Evolutionary conservation across 2,797 vertebrate genomes (phyloP).

Genomic region (Crypturellus tataupa): DNA sequence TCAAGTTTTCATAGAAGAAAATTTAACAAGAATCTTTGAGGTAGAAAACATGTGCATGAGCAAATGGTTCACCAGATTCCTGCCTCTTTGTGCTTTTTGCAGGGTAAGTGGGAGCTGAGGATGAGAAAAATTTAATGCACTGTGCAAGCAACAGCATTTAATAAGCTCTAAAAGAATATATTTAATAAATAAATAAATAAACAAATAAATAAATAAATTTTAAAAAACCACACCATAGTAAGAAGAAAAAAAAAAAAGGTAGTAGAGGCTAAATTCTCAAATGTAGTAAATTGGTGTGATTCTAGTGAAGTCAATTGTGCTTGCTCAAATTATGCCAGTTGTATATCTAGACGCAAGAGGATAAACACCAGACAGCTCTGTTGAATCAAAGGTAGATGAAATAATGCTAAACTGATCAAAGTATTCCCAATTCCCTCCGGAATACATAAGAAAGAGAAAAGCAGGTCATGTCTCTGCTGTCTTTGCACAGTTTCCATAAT

Average conservation of each 20-base stretch:
- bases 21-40: not conserved
- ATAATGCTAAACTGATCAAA: not conserved
- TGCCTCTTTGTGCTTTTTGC: not conserved
- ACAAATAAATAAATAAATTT: not conserved
- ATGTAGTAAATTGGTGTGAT: not conserved
- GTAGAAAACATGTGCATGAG: not conserved
- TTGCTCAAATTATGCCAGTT: not conserved
- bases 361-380: not conserved
- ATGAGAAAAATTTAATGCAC: not conserved
- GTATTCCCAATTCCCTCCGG: not conserved
- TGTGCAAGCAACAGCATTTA: not conserved
- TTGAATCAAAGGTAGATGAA: not conserved
- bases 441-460: not conserved
- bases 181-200: not conserved
- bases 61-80: not conserved
- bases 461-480: not conserved
- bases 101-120: not conserved
- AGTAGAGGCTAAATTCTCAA: not conserved
- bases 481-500: constrained; percentile 31
- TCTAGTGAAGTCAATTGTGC: not conserved
- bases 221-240: accelerated
- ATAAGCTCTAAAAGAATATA: not conserved
- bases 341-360: not conserved
- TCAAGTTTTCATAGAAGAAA: not conserved
- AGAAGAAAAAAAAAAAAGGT: not conserved